Conservation (phyloP, 2,888 invertebrate genomes). For the Plagodis pulveraria region DNA sequence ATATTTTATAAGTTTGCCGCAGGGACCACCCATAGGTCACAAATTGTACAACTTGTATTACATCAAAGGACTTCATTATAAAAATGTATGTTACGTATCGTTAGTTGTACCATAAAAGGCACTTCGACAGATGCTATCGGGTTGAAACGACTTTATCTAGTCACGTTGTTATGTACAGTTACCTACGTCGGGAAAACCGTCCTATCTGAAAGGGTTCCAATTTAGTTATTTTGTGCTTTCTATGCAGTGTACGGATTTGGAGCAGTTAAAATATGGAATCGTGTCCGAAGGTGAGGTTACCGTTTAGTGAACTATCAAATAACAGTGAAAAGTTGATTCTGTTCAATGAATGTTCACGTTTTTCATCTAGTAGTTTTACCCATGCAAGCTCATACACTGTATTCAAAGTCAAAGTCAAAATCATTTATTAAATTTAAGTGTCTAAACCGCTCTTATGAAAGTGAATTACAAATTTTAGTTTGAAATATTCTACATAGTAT, state of each 20-base stretch:
- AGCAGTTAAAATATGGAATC: conserved; percentile 10
- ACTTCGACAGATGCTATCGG: conserved; percentile 57
- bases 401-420: too few relatives aligned
- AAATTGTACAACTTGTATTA: conserved; percentile 34
- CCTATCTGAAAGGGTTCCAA: conserved; percentile 48
- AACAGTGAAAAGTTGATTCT: not conserved
- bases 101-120: conserved; percentile 49
- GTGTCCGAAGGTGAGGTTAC: not conserved
- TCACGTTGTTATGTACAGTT: conserved; percentile 63
- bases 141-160: conserved; percentile 60
- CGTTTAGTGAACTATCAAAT: conserved; percentile 8
- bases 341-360: not conserved
- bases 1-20: conserved; percentile 14
- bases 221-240: conserved; percentile 48
- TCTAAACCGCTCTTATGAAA: too few relatives aligned
- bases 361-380: not conserved
- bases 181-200: conserved; percentile 52
- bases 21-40: conserved; percentile 40
- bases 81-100: conserved; percentile 42
- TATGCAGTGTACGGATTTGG: conserved; percentile 36
- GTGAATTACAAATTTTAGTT: too few relatives aligned
- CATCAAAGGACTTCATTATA: conserved; percentile 34
- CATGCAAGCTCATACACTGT: too few relatives aligned
- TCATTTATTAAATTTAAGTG: too few relatives aligned
- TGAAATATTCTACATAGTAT: too few relatives aligned